phyloP scores from a whole-genome alignment of 2,888 invertebrate genomes.

The Acleris literana region DNA sequence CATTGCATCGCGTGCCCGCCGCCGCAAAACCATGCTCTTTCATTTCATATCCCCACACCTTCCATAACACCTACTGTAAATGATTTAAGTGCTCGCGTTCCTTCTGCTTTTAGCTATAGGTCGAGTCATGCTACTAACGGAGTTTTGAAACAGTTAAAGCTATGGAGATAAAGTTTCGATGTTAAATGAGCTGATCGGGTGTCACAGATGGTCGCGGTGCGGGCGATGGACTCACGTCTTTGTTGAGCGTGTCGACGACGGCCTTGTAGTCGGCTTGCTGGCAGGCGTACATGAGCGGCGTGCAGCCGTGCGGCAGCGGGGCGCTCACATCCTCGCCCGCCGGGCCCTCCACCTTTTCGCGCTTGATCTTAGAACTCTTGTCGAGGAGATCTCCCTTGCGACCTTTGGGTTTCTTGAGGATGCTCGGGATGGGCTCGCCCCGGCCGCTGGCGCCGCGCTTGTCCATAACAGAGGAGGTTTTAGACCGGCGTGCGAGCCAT shows the following conservation, averaged over 20 bases:
- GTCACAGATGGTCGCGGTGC: conserved; percentile 21
- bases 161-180: neutral
- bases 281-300: conserved; percentile 95
- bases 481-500: conserved; percentile 54
- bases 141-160: conserved; percentile 10
- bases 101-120: conserved; percentile 11
- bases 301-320: conserved; percentile 87
- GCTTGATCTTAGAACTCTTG: conserved; percentile 75
- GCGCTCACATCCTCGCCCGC: conserved; percentile 67
- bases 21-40: conserved; percentile 55
- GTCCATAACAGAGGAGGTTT: conserved; percentile 70
- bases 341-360: conserved; percentile 68
- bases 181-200: neutral
- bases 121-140: neutral
- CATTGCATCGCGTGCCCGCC: conserved; percentile 67
- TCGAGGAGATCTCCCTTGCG: conserved; percentile 72
- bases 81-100: conserved; percentile 25
- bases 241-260: conserved; percentile 89
- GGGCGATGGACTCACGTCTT: conserved; percentile 85
- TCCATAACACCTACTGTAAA: conserved; percentile 37
- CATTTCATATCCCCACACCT: conserved; percentile 58
- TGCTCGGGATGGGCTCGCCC: conserved; percentile 77
- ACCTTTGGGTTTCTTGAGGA: conserved; percentile 73
- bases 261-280: conserved; percentile 92
- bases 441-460: conserved; percentile 69